A percentile compares a stretch with the other conserved stretches of the same genome.
Evolutionary conservation across 1,140 invertebrate genomes (phyloP).

Genomic region (Nebria ingens): DNA sequence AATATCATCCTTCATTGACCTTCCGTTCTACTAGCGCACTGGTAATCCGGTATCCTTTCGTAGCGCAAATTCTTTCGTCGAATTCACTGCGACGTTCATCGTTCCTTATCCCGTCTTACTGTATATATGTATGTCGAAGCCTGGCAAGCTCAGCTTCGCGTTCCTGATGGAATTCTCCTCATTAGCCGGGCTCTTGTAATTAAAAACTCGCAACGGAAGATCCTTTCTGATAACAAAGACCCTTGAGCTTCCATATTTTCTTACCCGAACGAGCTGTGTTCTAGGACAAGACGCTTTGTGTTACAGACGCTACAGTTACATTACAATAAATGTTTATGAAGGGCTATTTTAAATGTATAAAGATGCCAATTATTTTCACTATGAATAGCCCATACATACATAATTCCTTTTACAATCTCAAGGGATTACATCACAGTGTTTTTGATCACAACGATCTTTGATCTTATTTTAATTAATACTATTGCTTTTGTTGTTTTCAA

Average conservation of each 20-base stretch:
- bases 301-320: not conserved
- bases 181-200: constrained; percentile 18
- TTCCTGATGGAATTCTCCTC: constrained; percentile 15
- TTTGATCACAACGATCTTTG: no score
- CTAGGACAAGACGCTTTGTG: not conserved
- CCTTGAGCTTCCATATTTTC: not conserved
- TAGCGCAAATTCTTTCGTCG: not conserved
- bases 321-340: not conserved
- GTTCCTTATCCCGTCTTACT: not conserved
- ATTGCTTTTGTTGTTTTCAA: no score
- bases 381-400: no score
- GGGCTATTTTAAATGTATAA: no score
- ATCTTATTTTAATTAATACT: no score
- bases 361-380: no score
- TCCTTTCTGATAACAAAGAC: constrained; percentile 7
- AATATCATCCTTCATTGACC: no score
- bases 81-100: no score
- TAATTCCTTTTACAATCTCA: no score
- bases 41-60: not conserved
- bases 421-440: no score
- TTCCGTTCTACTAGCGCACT: not conserved
- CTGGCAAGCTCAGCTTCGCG: no score
- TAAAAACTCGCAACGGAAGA: constrained; percentile 15
- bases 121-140: no score
- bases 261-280: not conserved